Base-by-base conservation (phyloP, 2,888 invertebrate genomes). In the Beris chalybata region DNA sequence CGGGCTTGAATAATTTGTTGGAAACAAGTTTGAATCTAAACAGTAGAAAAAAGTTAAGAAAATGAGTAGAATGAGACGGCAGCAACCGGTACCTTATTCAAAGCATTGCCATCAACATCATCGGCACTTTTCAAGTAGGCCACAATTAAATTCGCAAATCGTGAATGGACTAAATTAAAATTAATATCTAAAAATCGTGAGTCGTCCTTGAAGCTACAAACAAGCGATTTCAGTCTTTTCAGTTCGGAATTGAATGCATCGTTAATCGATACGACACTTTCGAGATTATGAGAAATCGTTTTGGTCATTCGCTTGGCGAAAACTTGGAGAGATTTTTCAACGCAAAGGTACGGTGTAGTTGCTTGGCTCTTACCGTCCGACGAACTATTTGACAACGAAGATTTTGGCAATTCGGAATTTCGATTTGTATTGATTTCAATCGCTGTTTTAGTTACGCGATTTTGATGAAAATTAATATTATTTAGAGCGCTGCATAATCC, bases 301-400 rank as follows among this genome's bases (percentile, higher is more conserved):
- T 87, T 86, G 0, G 87, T 85, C 75, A 90, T 86, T 55, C 90
- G 82, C 73, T 87, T 88, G 0, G 89, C 89, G 75, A 89, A 89
- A 0, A 90, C 89, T 74, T 85, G 83, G 70, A 85, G 79, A 0
- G 85, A 84, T 73, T 85, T 86, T 73, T 86, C 86, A n/a, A 86
- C 82, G 72, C 83, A 85, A 12, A 84, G 78, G 69, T 84, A 83
- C 4, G 86, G 79, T 13, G 79, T 77, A 13, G 67, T 67, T 13
- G 57, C 32, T 48, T 65, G 65, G 22, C 32, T 55, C 45, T 11
- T 13, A 15, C 30, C 44, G 6, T 9, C 31, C 9, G n/a, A 22
- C 7, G n/a, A 4, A 4, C 11, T 6, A 15, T n/a, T 52, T 9
- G 38, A 54, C n/a, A 2, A 12, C 9, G 15, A 9, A 4, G 22